A percentile compares a stretch with the other conserved stretches of the same genome.
Conservation (phyloP, 1,140 invertebrate species). For the Druon quercuslanigerum region DNA sequence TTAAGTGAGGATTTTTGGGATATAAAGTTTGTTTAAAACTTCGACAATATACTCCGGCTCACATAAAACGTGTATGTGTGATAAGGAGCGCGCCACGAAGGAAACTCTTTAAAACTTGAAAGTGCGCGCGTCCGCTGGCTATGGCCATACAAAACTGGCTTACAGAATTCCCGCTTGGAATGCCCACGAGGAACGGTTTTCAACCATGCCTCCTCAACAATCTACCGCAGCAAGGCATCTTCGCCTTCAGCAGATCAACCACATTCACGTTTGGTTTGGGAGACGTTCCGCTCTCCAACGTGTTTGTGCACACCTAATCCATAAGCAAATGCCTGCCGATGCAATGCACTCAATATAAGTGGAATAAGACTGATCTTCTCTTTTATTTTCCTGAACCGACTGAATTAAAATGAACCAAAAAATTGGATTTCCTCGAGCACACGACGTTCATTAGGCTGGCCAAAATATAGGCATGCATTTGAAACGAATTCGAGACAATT, state of each 20-base stretch:
- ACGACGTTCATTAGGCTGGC: too few relatives aligned
- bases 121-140: constrained; percentile 56
- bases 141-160: constrained; percentile 58
- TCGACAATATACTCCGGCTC: background rate
- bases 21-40: background rate
- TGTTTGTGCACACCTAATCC: constrained; percentile 2
- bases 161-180: constrained; percentile 69
- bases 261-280: constrained; percentile 21
- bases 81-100: constrained; percentile 35
- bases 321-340: constrained; percentile 14
- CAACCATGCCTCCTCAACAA: constrained; percentile 62
- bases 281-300: background rate
- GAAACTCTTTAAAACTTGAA: constrained; percentile 50
- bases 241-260: constrained; percentile 54
- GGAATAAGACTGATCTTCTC: background rate
- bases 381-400: background rate
- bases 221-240: constrained; percentile 59
- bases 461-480: too few relatives aligned
- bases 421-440: too few relatives aligned
- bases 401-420: background rate
- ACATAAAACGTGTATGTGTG: background rate
- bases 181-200: constrained; percentile 69
- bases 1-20: background rate
- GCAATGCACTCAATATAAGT: background rate
- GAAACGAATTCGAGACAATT: too few relatives aligned